Evolutionary conservation across 2,113 vertebrate genomes (phyloP).

Genomic region (Pituophis catenifer): DNA sequence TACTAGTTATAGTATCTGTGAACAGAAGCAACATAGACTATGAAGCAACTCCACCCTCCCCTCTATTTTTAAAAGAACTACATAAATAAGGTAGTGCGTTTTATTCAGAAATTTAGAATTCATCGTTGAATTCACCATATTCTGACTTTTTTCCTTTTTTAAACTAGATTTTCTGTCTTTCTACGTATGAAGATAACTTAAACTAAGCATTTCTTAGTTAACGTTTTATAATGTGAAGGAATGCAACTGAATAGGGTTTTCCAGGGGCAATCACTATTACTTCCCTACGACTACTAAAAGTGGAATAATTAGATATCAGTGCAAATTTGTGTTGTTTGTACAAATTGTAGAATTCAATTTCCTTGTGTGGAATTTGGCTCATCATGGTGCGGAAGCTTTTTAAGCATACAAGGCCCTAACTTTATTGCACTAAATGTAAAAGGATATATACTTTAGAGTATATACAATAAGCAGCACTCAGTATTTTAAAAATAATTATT

Average conservation of each 20-base stretch:
- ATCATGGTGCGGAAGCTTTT: neutral
- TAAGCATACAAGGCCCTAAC: neutral
- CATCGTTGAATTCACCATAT: slow-evolving; percentile 1
- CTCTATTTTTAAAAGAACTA: slow-evolving; percentile 31
- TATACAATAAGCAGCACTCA: slow-evolving; percentile 36
- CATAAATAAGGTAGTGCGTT: slow-evolving; percentile 43
- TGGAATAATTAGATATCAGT: neutral
- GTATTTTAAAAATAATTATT: slow-evolving; percentile 43
- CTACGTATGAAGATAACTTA: neutral
- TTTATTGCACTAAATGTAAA: slow-evolving; percentile 44
- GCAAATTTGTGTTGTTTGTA: neutral
- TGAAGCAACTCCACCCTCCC: slow-evolving; percentile 40
- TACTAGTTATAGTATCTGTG: slow-evolving; percentile 33
- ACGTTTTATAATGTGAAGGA: neutral
- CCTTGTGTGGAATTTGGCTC: neutral
- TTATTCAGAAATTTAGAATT: slow-evolving; percentile 7
- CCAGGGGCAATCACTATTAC: neutral
- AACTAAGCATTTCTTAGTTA: neutral
- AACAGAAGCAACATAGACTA: slow-evolving; percentile 45
- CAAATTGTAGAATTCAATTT: neutral
- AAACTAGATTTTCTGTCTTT: neutral
- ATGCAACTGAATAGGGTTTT: neutral
- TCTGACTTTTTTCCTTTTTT: neutral
- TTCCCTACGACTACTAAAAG: neutral
- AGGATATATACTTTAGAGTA: slow-evolving; percentile 48